phyloP scores from a whole-genome alignment of 2,113 vertebrate species.

The Leptocoma aspasia region DNA sequence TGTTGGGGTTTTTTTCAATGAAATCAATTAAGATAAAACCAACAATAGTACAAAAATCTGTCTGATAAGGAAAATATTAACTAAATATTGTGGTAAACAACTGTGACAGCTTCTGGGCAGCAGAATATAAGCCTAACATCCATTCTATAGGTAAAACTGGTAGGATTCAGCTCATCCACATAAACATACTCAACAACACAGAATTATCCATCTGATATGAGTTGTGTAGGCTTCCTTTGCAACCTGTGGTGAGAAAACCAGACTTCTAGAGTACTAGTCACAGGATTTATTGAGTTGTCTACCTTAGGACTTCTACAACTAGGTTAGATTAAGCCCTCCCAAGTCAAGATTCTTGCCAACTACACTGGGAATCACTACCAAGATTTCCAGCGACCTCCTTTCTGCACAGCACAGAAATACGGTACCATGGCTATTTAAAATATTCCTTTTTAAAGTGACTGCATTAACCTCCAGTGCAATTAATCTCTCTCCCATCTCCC shows the following conservation, averaged over 20 bases:
- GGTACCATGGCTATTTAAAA: neutral
- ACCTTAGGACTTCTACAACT: neutral
- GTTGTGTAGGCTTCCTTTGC: neutral
- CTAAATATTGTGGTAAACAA: neutral
- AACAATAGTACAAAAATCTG: neutral
- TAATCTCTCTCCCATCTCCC: neutral
- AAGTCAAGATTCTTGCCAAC: neutral
- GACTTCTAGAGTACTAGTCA: neutral
- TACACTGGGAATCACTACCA: neutral
- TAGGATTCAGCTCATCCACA: neutral
- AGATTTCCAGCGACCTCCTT: neutral
- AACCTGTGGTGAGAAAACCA: neutral
- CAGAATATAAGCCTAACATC: neutral
- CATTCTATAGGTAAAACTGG: neutral
- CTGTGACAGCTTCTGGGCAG: neutral
- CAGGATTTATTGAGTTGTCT: neutral
- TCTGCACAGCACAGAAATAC: neutral
- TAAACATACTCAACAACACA: neutral
- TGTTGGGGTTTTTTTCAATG: rapidly evolving
- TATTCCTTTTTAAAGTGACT: neutral
- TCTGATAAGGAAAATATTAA: neutral
- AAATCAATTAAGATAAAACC: neutral
- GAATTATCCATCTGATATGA: neutral
- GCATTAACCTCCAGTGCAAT: constrained; percentile 13
- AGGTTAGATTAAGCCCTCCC: neutral